Evolutionary conservation across 2,888 invertebrate species (phyloP).

Genomic region (Mechanitis messenoides): DNA sequence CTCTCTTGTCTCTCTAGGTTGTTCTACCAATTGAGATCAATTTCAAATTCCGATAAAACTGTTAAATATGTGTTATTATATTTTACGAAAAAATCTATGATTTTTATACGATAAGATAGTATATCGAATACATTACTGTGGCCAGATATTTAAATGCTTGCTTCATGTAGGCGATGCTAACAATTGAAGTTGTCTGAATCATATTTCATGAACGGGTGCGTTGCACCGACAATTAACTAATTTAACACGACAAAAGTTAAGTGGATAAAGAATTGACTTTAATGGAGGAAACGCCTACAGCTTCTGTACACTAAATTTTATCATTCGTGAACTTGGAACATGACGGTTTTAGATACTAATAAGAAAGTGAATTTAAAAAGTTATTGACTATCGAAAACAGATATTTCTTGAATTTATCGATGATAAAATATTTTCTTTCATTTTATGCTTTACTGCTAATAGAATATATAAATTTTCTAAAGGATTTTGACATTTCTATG

Average conservation of each 20-base stretch:
- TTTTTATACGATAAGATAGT: background rate
- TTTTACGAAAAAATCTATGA: background rate
- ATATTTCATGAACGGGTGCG: constrained; percentile 31
- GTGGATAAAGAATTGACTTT: constrained; percentile 38
- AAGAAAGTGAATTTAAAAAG: too few species aligned
- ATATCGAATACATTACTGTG: too few species aligned
- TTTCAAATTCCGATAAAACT: too few species aligned
- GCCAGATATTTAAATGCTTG: background rate
- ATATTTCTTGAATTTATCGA: constrained; percentile 14
- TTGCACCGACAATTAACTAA: constrained; percentile 42
- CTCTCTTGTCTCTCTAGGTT: too few species aligned
- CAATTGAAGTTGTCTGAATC: constrained; percentile 31
- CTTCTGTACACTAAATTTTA: constrained; percentile 5
- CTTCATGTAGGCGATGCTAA: constrained; percentile 16
- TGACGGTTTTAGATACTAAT: too few species aligned
- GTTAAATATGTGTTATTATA: too few species aligned
- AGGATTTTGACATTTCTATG: constrained; percentile 8
- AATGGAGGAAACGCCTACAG: constrained; percentile 54
- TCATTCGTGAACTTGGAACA: constrained; percentile 6
- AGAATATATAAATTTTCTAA: constrained; percentile 13
- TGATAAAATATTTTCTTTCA: constrained; percentile 21
- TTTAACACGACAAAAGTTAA: constrained; percentile 40
- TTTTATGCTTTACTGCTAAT: constrained; percentile 18
- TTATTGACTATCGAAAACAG: too few species aligned
- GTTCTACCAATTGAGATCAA: too few species aligned